Base-by-base conservation (phyloP, 2,888 invertebrate genomes). In the Yponomeuta sedellus region DNA sequence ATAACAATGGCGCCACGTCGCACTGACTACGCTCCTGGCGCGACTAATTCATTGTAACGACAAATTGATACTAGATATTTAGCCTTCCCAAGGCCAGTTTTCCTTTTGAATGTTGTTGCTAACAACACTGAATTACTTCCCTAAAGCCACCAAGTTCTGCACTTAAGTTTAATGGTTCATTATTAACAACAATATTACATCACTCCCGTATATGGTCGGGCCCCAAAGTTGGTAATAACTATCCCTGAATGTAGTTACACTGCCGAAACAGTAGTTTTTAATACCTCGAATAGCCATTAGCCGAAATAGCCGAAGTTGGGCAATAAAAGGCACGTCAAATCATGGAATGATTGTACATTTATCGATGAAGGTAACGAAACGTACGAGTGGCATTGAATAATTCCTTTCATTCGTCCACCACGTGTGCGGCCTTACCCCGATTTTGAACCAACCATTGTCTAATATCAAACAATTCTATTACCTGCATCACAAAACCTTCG, bases 391-490 rank as follows among this genome's bases (percentile, higher is more conserved):
- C 66, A 75, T 52, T 16, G 69, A 52, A 34, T 69, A 70, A 69
- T 74, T 74, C 73, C 75, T 76, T 77, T 77, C 74, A 71, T 72
- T 71, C 44, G 44, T 52, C 69, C 72, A 70, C 74, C 77, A 80
- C 76, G 76, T 78, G 76, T 74, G 71, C 73, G 84, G 77, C 87
- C 86, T 86, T 83, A 85, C 79, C 75, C 81, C 72, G 77, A 73
- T 80, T 80, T 76, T 75, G 40, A 62, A 66, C 68, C 65, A 62
- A 66, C 68, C 65, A 66, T 69, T 75, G 79, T 73, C 74, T 73
- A 77, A 78, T 52, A 52, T 52, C 16, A 16, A 76, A 75, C 72
- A 78, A 78, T 81, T 81, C 76, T 76, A 76, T 77, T 74, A 70
- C 73, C 74, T 77, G 40, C 4, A 77, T 74, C 76, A 74, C 71